These are phyloP conservation scores for Chrysemys picta DNA, from an alignment of 2,113 vertebrate genomes.

Conservation along the genomic window DNA sequence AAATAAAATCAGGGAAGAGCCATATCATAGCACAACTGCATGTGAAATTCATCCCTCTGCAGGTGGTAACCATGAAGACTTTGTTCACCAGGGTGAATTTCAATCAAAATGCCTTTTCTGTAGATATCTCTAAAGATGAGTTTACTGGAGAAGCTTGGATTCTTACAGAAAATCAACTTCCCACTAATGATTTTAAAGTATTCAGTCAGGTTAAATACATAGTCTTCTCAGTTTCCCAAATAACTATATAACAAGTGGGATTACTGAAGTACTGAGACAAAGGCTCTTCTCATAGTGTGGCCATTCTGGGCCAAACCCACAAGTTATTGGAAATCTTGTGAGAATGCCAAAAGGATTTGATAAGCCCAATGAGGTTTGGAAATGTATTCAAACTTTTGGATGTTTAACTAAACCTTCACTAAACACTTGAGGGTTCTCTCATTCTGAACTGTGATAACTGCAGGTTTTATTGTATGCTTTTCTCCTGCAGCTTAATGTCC, in stretches of 20 bases:
- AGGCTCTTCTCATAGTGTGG: slow-evolving; percentile 42
- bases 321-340: slow-evolving; percentile 64
- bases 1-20: slow-evolving; percentile 42
- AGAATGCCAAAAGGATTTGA: too few relatives aligned
- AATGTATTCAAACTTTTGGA: slow-evolving; percentile 75
- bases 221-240: slow-evolving; percentile 25
- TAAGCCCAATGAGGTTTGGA: slow-evolving; percentile 67
- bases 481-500: slow-evolving; percentile 76
- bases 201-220: slow-evolving; percentile 25
- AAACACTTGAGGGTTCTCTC: slow-evolving; percentile 68
- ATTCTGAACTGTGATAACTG: slow-evolving; percentile 61
- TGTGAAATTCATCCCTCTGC: background rate
- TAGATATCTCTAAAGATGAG: background rate
- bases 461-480: slow-evolving; percentile 73
- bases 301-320: slow-evolving; percentile 36
- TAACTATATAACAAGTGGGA: slow-evolving; percentile 28
- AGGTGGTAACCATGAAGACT: background rate
- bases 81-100: background rate
- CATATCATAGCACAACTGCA: slow-evolving; percentile 28
- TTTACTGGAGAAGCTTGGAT: slow-evolving; percentile 37
- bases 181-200: background rate
- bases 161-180: slow-evolving; percentile 35
- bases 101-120: background rate
- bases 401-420: slow-evolving; percentile 71
- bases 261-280: slow-evolving; percentile 61